Evolutionary conservation across 2,888 invertebrate genomes (phyloP).

Genomic region (Protodeltote pygarga): DNA sequence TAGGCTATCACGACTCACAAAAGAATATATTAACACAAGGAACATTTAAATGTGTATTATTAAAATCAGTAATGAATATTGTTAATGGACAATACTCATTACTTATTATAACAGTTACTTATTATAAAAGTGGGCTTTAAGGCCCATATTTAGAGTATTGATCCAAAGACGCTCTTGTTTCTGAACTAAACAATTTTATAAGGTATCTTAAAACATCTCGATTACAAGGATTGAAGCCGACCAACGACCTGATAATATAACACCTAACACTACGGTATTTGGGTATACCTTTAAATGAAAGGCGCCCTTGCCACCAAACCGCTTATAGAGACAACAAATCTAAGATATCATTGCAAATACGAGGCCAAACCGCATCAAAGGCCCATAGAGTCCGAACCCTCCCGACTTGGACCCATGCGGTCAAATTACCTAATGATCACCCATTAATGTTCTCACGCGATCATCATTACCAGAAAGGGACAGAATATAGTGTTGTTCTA

Average conservation of each 20-base stretch:
- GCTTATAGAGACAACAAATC: conserved; percentile 29
- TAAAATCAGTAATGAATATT: too few relatives aligned
- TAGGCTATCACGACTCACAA: too few relatives aligned
- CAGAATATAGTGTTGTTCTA: conserved; percentile 5
- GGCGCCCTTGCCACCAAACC: conserved; percentile 33
- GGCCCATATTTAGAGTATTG: too few relatives aligned
- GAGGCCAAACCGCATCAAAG: conserved; percentile 41
- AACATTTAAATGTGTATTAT: too few relatives aligned
- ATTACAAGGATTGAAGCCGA: too few relatives aligned
- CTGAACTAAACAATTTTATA: too few relatives aligned
- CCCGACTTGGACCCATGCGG: conserved; percentile 47
- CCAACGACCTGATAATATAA: not conserved
- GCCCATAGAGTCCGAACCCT: conserved; percentile 18
- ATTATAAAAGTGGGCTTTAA: too few relatives aligned
- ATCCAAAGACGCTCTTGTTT: too few relatives aligned
- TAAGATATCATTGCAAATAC: conserved; percentile 40
- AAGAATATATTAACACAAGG: too few relatives aligned
- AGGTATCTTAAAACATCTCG: too few relatives aligned
- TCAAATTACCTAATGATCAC: conserved; percentile 63
- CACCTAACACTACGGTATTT: not conserved
- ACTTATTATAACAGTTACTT: too few relatives aligned
- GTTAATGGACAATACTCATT: too few relatives aligned
- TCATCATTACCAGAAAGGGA: conserved; percentile 47
- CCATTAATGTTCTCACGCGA: conserved; percentile 52
- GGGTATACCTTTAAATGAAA: conserved; percentile 26